A percentile compares a stretch with the other conserved stretches of the same genome.
These are phyloP conservation scores for Brachystomella parvula DNA, from an alignment of 1,140 invertebrate genomes.

Conservation along the genomic window DNA sequence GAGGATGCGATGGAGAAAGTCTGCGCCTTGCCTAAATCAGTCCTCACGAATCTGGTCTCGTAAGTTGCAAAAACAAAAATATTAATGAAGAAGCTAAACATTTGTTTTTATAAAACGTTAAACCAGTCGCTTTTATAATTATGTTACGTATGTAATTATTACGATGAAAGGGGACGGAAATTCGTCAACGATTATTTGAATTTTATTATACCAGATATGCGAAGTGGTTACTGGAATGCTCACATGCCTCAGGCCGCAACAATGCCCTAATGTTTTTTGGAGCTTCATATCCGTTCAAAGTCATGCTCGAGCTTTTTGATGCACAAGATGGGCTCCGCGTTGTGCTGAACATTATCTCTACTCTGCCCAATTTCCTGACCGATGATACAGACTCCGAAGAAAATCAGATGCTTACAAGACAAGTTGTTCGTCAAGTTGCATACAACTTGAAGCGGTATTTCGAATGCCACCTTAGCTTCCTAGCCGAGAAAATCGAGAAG, in stretches of 20 bases:
- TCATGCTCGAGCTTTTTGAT: conserved; percentile 88
- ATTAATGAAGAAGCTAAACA: conserved; percentile 7
- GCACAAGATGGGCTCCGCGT: conserved; percentile 81
- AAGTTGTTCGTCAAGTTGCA: conserved; percentile 86
- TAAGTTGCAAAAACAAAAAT: conserved; percentile 16
- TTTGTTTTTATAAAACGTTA: conserved; percentile 17
- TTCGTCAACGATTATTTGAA: no score
- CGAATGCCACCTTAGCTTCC: conserved; percentile 79
- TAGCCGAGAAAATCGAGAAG: conserved; percentile 63
- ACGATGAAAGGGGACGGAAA: no score
- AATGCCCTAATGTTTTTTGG: conserved; percentile 97
- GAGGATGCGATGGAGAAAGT: conserved; percentile 96
- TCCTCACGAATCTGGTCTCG: conserved; percentile 20
- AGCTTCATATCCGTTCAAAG: conserved; percentile 80
- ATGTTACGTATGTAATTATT: no score
- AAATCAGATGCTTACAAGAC: conserved; percentile 83
- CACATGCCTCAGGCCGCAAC: conserved; percentile 88
- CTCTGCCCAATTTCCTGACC: conserved; percentile 39
- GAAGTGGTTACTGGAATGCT: conserved; percentile 88
- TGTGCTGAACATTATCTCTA: conserved; percentile 77
- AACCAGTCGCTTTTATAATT: conserved; percentile 9
- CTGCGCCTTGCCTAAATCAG: conserved; percentile 64
- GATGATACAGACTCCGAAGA: conserved; percentile 64
- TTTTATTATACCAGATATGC: conserved; percentile 58
- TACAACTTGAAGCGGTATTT: conserved; percentile 83